These are phyloP conservation scores for Hippopotamyrus pictus DNA, from an alignment of 2,797 vertebrate genomes.

Conservation along the genomic window DNA sequence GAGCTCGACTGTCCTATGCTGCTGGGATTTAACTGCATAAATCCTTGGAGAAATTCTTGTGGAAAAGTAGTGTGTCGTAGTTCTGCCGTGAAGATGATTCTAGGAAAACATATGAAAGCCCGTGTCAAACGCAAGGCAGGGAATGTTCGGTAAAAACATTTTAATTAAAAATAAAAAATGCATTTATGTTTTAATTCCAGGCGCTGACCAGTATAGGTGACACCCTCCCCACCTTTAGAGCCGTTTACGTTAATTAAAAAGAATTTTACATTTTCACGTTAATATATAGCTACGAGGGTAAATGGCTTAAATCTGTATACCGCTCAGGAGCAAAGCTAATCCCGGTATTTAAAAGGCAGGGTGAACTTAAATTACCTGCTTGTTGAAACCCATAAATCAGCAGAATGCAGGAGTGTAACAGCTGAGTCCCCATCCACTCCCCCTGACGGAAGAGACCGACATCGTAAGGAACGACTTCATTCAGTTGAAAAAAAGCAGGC, in stretches of 20 bases:
- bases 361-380: background rate
- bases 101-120: background rate
- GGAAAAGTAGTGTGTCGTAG: background rate
- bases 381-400: background rate
- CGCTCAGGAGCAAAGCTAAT: background rate
- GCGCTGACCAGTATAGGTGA: conserved; percentile 16
- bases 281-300: background rate
- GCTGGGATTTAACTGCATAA: background rate
- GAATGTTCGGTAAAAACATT: background rate
- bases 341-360: background rate
- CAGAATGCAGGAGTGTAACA: background rate
- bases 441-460: background rate
- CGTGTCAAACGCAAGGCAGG: background rate
- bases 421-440: background rate
- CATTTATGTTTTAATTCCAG: background rate
- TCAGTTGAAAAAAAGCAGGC: background rate
- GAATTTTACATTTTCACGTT: background rate
- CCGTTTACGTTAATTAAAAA: conserved; percentile 3
- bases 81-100: background rate
- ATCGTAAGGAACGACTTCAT: background rate
- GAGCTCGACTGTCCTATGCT: background rate
- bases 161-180: background rate
- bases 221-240: conserved; percentile 19
- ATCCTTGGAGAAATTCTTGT: background rate
- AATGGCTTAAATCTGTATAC: background rate